Evolutionary conservation across 2,888 invertebrate species (phyloP).

Genomic region (Podotricha telesiphe): DNA sequence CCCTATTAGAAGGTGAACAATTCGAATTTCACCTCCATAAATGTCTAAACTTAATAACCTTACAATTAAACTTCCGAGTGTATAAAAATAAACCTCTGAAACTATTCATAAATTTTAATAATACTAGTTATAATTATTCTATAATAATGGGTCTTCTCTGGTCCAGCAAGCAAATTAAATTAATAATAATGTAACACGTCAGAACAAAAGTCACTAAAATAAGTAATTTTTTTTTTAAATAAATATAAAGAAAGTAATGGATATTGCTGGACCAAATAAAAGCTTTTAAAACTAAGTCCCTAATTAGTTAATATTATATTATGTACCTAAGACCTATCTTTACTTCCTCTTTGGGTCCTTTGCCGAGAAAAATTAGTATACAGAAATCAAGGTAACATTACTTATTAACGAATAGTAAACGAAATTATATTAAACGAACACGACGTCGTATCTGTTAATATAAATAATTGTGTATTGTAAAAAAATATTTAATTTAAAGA

Average conservation of each 20-base stretch:
- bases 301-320: background rate
- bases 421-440: background rate
- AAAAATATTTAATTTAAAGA: background rate
- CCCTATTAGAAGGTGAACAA: too few species aligned
- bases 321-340: background rate
- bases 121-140: background rate
- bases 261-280: slow-evolving; percentile 7
- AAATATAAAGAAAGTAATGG: background rate
- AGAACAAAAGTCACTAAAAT: background rate
- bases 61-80: background rate
- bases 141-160: background rate
- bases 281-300: background rate
- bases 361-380: slow-evolving; percentile 4
- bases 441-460: background rate
- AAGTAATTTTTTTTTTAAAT: background rate
- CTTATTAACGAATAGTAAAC: background rate
- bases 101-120: slow-evolving; percentile 7
- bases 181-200: background rate
- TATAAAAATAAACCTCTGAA: slow-evolving; percentile 26
- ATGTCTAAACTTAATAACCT: background rate
- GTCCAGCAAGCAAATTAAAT: background rate
- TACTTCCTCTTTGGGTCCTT: background rate
- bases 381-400: background rate
- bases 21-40: background rate
- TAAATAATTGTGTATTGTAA: background rate